Evolutionary conservation across 2,797 vertebrate genomes (phyloP).

Genomic region (Alcedo atthis): DNA sequence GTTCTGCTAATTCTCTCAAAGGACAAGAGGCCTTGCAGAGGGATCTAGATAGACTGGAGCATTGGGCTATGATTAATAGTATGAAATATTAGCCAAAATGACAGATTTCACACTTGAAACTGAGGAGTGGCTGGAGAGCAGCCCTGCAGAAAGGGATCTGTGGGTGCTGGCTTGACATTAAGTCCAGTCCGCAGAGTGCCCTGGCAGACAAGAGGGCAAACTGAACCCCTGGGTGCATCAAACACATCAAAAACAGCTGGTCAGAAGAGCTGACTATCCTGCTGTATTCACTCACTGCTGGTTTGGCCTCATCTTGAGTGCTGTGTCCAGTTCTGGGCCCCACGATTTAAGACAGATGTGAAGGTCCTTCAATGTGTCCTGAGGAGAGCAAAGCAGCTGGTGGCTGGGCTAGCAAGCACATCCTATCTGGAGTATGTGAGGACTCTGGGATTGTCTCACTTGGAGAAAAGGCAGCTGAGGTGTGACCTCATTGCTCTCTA

Average conservation of each 20-base stretch:
- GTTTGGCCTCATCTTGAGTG: neutral
- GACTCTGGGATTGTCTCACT: neutral
- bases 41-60: neutral
- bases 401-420: neutral
- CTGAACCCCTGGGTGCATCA: neutral
- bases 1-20: neutral
- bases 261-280: neutral
- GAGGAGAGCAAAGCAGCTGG: neutral
- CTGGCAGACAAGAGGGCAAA: neutral
- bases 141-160: neutral
- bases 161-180: too few species aligned
- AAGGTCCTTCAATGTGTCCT: accelerated
- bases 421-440: neutral
- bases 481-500: too few species aligned
- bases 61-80: too few species aligned
- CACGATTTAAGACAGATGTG: neutral
- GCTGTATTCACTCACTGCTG: neutral
- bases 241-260: neutral
- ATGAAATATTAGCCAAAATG: neutral
- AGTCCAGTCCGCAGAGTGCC: too few species aligned
- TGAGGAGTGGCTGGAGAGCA: neutral
- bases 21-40: neutral
- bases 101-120: neutral
- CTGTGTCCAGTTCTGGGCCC: neutral
- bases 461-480: neutral